Percentiles rank a stretch among this genome's conserved stretches.
Evolutionary conservation across 2,797 vertebrate genomes (phyloP).

Genomic region (Coregonus ussuriensis): DNA sequence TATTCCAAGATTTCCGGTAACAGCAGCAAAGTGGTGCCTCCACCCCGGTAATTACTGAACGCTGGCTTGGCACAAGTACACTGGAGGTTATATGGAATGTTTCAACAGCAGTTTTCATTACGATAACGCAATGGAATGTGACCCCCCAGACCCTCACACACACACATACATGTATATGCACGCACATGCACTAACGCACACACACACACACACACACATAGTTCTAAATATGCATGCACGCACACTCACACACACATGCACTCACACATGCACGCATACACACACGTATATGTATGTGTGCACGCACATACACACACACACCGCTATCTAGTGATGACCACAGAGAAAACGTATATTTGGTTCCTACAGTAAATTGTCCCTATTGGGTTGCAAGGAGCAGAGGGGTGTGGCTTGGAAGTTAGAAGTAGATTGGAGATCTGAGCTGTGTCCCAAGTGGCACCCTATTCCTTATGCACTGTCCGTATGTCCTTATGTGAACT

Average conservation of each 20-base stretch:
- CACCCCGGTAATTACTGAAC: slow-evolving; percentile 43
- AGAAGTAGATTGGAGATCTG: neutral
- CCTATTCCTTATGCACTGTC: neutral
- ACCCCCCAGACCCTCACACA: neutral
- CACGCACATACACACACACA: neutral
- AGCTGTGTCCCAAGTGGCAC: neutral
- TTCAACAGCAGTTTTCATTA: slow-evolving; percentile 41
- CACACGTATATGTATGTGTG: neutral
- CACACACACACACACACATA: neutral
- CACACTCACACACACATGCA: neutral
- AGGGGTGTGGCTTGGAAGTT: neutral
- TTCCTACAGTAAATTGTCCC: neutral
- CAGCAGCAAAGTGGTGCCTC: slow-evolving; percentile 23
- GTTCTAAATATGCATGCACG: too few species aligned
- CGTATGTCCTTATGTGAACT: too few species aligned
- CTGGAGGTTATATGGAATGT: slow-evolving; percentile 41
- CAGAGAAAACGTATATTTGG: neutral
- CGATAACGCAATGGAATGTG: slow-evolving; percentile 39
- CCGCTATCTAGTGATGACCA: neutral
- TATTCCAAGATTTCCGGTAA: slow-evolving; percentile 37
- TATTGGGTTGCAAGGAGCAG: neutral
- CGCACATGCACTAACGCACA: neutral
- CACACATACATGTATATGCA: neutral
- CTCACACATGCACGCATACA: too few species aligned
- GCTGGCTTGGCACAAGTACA: slow-evolving; percentile 33